Percentiles rank a stretch among this genome's conserved stretches.
These are phyloP conservation scores for Odontophorus gujanensis DNA, from an alignment of 2,113 vertebrate genomes.

Conservation along the genomic window DNA sequence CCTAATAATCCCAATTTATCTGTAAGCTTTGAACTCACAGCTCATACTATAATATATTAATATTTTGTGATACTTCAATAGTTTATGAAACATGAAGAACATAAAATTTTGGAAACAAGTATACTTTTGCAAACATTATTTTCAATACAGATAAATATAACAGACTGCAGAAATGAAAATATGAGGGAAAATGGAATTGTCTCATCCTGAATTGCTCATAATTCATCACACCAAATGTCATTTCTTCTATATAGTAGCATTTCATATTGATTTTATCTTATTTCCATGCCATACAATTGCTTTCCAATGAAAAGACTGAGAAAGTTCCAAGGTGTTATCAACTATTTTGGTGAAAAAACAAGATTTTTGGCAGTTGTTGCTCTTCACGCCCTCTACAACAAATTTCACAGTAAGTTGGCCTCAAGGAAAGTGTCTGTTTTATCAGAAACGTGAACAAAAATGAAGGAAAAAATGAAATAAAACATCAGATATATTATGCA, in stretches of 20 bases:
- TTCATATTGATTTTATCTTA: neutral
- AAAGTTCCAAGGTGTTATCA: neutral
- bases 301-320: neutral
- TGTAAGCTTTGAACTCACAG: neutral
- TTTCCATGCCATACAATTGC: neutral
- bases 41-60: neutral
- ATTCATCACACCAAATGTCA: neutral
- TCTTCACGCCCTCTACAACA: neutral
- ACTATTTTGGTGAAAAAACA: neutral
- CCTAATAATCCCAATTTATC: neutral
- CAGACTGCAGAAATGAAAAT: neutral
- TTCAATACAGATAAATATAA: neutral
- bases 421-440: neutral
- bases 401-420: neutral
- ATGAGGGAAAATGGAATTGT: neutral
- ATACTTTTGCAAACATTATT: neutral
- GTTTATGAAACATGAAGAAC: neutral
- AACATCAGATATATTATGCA: neutral
- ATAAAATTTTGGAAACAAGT: neutral
- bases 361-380: neutral
- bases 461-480: neutral
- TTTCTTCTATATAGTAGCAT: neutral
- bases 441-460: neutral
- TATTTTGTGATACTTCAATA: neutral
- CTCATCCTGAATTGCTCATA: neutral